phyloP scores from a whole-genome alignment of 2,888 invertebrate species.

The Trissolcus japonicus region DNA sequence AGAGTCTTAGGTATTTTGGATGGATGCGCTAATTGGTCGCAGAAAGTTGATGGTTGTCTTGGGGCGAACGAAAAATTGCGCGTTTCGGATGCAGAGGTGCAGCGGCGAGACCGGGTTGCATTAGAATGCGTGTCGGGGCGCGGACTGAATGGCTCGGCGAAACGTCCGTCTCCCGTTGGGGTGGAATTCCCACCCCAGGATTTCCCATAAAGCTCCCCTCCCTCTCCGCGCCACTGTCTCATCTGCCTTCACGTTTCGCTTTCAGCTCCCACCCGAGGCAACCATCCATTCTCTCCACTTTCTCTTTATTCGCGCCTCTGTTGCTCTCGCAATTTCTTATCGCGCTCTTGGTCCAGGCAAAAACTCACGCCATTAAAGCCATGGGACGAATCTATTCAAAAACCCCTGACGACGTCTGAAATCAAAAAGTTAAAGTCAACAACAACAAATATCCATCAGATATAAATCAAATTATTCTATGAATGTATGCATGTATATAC shows the following conservation, averaged over 20 bases:
- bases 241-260: slow-evolving; percentile 51
- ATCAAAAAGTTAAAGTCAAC: background rate
- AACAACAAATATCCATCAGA: background rate
- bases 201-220: slow-evolving; percentile 56
- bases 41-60: too few species aligned
- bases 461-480: background rate
- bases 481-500: too few species aligned
- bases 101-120: slow-evolving; percentile 26
- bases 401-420: background rate
- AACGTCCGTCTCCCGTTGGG: slow-evolving; percentile 56
- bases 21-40: background rate
- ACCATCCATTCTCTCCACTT: slow-evolving; percentile 22
- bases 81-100: slow-evolving; percentile 7
- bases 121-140: slow-evolving; percentile 57
- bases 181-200: slow-evolving; percentile 58
- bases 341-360: background rate
- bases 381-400: background rate
- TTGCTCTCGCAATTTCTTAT: slow-evolving; percentile 18
- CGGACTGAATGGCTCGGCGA: slow-evolving; percentile 58
- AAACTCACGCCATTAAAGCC: background rate
- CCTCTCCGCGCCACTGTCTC: slow-evolving; percentile 29
- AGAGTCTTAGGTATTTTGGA: background rate
- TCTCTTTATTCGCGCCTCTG: slow-evolving; percentile 21
- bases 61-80: too few species aligned
- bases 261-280: slow-evolving; percentile 31